Evolutionary conservation across 2,113 vertebrate species (phyloP).

Genomic region (Triplophysa siluroides): DNA sequence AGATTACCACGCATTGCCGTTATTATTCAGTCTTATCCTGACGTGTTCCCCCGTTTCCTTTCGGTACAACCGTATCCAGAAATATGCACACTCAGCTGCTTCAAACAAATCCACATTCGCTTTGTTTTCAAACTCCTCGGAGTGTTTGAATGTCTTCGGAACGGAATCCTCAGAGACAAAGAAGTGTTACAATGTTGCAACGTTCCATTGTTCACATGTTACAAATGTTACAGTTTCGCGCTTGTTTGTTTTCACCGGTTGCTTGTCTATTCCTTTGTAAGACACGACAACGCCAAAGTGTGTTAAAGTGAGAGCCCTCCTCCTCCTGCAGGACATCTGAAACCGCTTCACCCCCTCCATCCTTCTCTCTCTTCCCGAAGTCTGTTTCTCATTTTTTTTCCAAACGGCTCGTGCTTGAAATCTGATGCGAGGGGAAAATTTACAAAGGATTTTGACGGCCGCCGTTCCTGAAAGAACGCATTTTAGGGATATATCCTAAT

Average conservation of each 20-base stretch:
- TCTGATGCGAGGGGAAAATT: conserved; percentile 64
- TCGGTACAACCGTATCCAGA: conserved; percentile 45
- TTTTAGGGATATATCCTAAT: conserved; percentile 2
- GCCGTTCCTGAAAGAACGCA: not conserved
- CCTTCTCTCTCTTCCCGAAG: conserved; percentile 51
- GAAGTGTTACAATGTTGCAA: not conserved
- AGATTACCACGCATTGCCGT: not conserved
- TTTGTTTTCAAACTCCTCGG: conserved; percentile 17
- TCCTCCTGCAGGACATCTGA: conserved; percentile 64
- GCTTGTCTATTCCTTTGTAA: conserved; percentile 51
- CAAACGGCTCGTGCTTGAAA: conserved; percentile 64
- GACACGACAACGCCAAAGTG: conserved; percentile 42
- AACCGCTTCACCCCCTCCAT: conserved; percentile 59
- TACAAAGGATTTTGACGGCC: conserved; percentile 56
- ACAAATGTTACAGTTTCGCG: not conserved
- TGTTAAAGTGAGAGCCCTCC: conserved; percentile 41
- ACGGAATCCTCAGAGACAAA: not conserved
- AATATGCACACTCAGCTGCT: conserved; percentile 69
- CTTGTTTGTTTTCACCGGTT: conserved; percentile 17
- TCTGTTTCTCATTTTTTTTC: conserved; percentile 69
- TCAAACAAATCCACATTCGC: conserved; percentile 38
- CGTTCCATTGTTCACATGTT: not conserved
- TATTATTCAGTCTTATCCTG: not conserved
- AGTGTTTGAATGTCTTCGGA: not conserved
- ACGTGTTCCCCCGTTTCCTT: conserved; percentile 47